Evolutionary conservation across 2,888 invertebrate species (phyloP).

Genomic region (Mantis religiosa): DNA sequence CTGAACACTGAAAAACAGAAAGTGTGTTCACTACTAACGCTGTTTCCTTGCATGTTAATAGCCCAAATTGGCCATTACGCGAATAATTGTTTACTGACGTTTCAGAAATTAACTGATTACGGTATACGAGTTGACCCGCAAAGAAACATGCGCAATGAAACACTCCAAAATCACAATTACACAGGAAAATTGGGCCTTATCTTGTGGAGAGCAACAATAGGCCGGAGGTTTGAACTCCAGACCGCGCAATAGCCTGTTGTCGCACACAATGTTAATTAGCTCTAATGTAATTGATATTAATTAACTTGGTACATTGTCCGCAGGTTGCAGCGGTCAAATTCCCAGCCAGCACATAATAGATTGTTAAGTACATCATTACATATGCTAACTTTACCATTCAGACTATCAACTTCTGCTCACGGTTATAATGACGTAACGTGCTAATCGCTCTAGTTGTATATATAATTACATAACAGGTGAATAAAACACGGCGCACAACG

Average conservation of each 20-base stretch:
- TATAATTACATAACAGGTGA: not conserved
- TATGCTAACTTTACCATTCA: not conserved
- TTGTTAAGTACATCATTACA: not conserved
- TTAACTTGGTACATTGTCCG: not conserved
- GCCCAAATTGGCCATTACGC: not conserved
- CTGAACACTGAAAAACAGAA: no score
- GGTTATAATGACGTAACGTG: not conserved
- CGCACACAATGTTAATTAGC: not conserved
- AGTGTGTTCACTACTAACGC: not conserved
- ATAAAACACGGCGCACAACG: not conserved
- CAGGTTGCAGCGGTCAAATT: not conserved
- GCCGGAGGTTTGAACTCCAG: not conserved
- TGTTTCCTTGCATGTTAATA: not conserved
- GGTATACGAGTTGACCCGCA: not conserved
- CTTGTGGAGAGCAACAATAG: not conserved
- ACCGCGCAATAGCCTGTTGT: not conserved
- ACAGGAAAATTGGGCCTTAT: not conserved
- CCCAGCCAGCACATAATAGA: not conserved
- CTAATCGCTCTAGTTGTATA: not conserved
- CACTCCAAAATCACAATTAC: not conserved
- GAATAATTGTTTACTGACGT: not conserved
- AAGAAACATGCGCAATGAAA: not conserved
- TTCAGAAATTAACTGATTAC: not conserved
- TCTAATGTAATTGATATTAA: not conserved
- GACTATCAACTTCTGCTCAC: not conserved